Evolutionary conservation across 2,113 vertebrate species (phyloP).

Genomic region (Sterrhoptilus dennistouni): DNA sequence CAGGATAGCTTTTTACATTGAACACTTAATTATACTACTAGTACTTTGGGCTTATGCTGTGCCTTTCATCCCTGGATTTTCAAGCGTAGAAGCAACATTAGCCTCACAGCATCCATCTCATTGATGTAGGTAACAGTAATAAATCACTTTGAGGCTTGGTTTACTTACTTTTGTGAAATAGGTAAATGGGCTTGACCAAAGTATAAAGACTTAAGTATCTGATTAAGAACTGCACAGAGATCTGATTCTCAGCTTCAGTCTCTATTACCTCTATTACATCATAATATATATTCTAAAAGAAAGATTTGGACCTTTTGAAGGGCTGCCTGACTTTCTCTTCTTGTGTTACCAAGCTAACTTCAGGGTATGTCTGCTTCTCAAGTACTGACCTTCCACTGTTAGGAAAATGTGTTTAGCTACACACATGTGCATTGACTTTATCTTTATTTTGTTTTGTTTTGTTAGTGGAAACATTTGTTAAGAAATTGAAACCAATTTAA

Average conservation of each 20-base stretch:
- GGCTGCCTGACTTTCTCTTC: not conserved
- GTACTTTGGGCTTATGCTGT: not conserved
- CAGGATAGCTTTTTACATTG: not conserved
- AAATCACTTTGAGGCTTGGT: not conserved
- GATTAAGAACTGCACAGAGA: not conserved
- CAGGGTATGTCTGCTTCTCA: not conserved
- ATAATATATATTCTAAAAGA: not conserved
- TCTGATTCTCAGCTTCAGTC: not conserved
- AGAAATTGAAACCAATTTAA: not conserved
- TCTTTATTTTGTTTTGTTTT: not conserved
- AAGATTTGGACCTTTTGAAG: not conserved
- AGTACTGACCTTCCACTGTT: not conserved
- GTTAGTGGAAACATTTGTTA: not conserved
- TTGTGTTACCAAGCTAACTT: not conserved
- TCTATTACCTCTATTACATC: not conserved
- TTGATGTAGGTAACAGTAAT: constrained; percentile 20
- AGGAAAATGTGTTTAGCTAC: not conserved
- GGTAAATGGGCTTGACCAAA: not conserved
- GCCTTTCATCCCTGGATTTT: constrained; percentile 23
- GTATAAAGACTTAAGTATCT: not conserved
- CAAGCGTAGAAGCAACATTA: not conserved
- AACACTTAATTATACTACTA: not conserved
- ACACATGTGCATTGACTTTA: not conserved
- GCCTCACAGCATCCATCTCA: not conserved
- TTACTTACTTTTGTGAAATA: not conserved